Evolutionary conservation across 2,113 vertebrate genomes (phyloP), one percentile per base, ranked within the genome.

Genomic region (Polypterus senegalus): DNA sequence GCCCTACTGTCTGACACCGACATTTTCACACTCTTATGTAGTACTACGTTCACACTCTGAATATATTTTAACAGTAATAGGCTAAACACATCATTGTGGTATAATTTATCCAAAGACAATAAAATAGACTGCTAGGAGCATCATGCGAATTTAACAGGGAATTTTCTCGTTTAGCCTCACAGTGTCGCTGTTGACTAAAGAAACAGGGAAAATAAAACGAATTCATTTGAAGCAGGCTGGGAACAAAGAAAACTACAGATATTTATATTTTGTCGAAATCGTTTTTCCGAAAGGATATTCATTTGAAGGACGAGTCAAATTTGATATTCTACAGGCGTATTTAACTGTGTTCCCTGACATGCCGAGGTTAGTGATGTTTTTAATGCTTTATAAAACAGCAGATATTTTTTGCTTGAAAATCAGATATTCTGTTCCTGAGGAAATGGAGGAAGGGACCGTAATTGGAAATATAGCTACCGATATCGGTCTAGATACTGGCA

Each of bases 321-420:
- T 47, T 3, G 9, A n/a, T 60, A 4, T 56, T 10, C 1, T 44
- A 49, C 56, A 55, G 6, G 7, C 10, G n/a, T n/a, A n/a, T n/a
- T n/a, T n/a, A n/a, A n/a, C 54, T 49, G 9, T 58, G 52, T 6
- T 58, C 69, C 63, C 58, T 62, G 44, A 7, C 71, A 65, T 0
- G 3, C 54, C 57, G 53, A 69, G 55, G 61, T 45, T 70, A 27
- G 75, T 81, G 4, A 63, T 66, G n/a, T 70, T 73, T 76, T 78
- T 86, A 79, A 72, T 84, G 64, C 65, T 76, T 57, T 73, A 62
- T 56, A 61, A 70, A 47, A 47, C 66, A 47, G 78, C 73, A 75
- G 76, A 67, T 55, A 2, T 56, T 11, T 74, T 76, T 7, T 60
- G 45, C 10, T 58, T 60, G 3, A 44, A 63, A 9, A 68, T 60